Conservation (phyloP, 2,888 invertebrate species). For the Drosophila flavopinicola region DNA sequence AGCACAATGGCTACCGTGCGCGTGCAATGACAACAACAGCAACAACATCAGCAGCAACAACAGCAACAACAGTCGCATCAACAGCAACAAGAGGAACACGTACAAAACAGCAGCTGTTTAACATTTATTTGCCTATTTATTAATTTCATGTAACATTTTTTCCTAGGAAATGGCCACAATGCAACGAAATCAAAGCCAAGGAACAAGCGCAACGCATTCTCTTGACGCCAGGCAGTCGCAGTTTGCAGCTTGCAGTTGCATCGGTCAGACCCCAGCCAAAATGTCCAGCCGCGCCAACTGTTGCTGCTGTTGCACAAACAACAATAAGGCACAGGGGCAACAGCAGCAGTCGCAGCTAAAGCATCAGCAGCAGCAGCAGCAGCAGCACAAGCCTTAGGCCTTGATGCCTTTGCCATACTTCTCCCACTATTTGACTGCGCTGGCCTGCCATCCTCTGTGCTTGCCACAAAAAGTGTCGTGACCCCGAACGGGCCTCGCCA, state of each 20-base stretch:
- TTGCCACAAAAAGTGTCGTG: constrained; percentile 83
- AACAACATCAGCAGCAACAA: constrained; percentile 17
- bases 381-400: constrained; percentile 53
- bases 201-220: constrained; percentile 80
- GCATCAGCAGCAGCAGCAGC: constrained; percentile 27
- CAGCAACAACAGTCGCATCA: constrained; percentile 30
- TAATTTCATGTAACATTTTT: constrained; percentile 81
- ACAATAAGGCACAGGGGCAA: constrained; percentile 63
- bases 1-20: constrained; percentile 78
- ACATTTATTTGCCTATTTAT: constrained; percentile 80
- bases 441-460: constrained; percentile 56
- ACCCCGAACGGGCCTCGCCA: constrained; percentile 73
- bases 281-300: constrained; percentile 73
- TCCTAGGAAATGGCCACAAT: constrained; percentile 79
- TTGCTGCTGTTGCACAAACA: constrained; percentile 52
- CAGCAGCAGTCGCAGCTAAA: constrained; percentile 22
- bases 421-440: constrained; percentile 77
- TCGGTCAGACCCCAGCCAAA: constrained; percentile 59
- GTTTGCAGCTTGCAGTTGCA: constrained; percentile 48
- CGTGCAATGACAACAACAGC: constrained; percentile 66
- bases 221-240: constrained; percentile 79
- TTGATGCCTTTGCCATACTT: constrained; percentile 76
- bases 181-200: constrained; percentile 76
- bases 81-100: constrained; percentile 67
- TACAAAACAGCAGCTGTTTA: constrained; percentile 80